These are phyloP conservation scores for Drosophila nigrodunni DNA, from an alignment of 1,140 invertebrate genomes.

Conservation along the genomic window DNA sequence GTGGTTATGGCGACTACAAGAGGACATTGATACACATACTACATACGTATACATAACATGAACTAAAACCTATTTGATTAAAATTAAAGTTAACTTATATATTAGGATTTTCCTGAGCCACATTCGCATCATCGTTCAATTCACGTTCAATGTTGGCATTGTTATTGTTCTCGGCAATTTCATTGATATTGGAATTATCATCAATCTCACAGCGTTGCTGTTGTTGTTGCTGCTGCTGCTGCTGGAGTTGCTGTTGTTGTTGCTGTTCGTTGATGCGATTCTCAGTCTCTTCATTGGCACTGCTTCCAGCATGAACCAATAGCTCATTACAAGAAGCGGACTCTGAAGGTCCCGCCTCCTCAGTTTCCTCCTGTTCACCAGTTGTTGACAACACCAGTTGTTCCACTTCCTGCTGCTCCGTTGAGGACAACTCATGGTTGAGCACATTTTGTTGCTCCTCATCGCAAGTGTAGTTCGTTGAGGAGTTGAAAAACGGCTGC, in stretches of 20 bases:
- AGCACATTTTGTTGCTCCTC: constrained; percentile 77
- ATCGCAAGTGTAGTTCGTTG: constrained; percentile 43
- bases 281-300: constrained; percentile 75
- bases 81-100: constrained; percentile 22
- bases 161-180: constrained; percentile 84
- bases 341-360: constrained; percentile 13
- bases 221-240: constrained; percentile 37
- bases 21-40: background rate
- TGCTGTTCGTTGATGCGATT: constrained; percentile 75
- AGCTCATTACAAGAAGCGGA: constrained; percentile 4
- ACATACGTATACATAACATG: background rate
- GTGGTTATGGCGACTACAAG: constrained; percentile 15
- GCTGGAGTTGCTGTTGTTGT: constrained; percentile 31
- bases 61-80: background rate
- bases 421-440: constrained; percentile 64
- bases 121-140: constrained; percentile 70
- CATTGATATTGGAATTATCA: constrained; percentile 78
- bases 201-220: constrained; percentile 44
- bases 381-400: constrained; percentile 1
- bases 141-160: constrained; percentile 83
- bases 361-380: background rate
- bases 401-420: constrained; percentile 27
- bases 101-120: constrained; percentile 59
- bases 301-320: background rate
- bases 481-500: constrained; percentile 21